Conservation (phyloP, 2,113 vertebrate genomes). For the Calyptomena viridis region DNA sequence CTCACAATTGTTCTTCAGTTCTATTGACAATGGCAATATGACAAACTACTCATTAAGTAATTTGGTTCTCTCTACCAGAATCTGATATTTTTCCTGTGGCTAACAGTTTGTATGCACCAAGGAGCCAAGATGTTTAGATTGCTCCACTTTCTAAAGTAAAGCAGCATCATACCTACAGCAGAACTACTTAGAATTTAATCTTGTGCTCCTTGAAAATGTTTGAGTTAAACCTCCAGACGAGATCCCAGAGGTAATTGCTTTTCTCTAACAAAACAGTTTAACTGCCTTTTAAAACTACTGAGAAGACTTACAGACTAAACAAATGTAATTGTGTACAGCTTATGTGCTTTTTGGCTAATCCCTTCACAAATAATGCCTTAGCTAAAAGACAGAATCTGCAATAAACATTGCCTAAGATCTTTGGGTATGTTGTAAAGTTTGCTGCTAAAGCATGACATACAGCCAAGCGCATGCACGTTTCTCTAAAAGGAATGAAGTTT, state of each 20-base stretch:
- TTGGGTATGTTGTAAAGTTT: not conserved
- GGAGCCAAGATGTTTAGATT: not conserved
- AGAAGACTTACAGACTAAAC: slow-evolving; percentile 54
- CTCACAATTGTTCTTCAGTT: not conserved
- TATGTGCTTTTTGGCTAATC: slow-evolving; percentile 18
- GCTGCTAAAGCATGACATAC: not conserved
- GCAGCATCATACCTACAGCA: not conserved
- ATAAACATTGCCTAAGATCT: not conserved
- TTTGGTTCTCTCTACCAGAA: not conserved
- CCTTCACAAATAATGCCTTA: slow-evolving; percentile 4
- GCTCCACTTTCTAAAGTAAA: not conserved
- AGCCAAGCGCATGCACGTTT: not conserved
- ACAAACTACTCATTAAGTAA: not conserved
- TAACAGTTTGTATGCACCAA: not conserved
- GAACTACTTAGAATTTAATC: not conserved
- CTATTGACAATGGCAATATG: not conserved
- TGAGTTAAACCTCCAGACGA: not conserved
- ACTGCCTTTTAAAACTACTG: slow-evolving; percentile 13
- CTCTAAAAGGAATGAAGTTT: slow-evolving; percentile 8
- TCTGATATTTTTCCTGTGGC: not conserved
- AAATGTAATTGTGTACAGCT: slow-evolving; percentile 6
- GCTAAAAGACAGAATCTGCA: slow-evolving; percentile 7
- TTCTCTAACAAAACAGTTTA: slow-evolving; percentile 39
- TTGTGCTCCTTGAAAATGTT: not conserved
- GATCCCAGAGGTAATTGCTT: slow-evolving; percentile 15